Evolutionary conservation across 2,113 vertebrate species (phyloP), one percentile per base, ranked within the genome.

Genomic region (Dascyllus trimaculatus): DNA sequence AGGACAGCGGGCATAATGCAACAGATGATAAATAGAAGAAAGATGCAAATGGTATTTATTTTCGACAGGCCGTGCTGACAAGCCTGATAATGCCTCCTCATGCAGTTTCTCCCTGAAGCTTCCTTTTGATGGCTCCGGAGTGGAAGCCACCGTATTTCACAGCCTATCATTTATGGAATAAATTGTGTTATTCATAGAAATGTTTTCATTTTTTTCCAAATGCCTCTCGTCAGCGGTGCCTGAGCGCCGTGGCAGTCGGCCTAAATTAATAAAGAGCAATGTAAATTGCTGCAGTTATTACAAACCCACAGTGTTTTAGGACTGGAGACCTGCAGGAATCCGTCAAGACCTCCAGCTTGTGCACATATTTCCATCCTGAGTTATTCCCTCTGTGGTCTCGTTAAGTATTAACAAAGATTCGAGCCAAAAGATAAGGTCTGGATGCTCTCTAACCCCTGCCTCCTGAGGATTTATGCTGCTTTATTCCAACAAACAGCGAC

Each of bases 11-110:
- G 80, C 92, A 88, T 91, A 93, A 94, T 86, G 91, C 88, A 92
- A 93, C 90, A 84, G 77, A 92, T 93, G 85, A 92, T 87, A 83
- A 93, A 88, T 87, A 93, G 91, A 88, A 88, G 87, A 91, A 89
- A 89, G 85, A 92, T 91, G 91, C 89, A 92, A 94, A 94, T 91
- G 87, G 75, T 89, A 77, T 92, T 93, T 92, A 91, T 91, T 90
- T 90, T 90, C 78, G 85, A 89, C 86, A 85, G 86, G 81, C 77
- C 32, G 2, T 43, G 75, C 77, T 88, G 91, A 93, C 85, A 80
- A 75, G 78, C 73, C 84, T 79, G 86, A 88, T 91, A 89, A 90
- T 87, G 67, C 78, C 69, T 89, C 71, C 62, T 85, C 78, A 40
- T 79, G 79, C 82, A 81, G 71, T 66, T 85, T 89, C 70, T 72